Percentiles rank a stretch among this genome's conserved stretches.
Evolutionary conservation across 1,140 invertebrate genomes (phyloP).

Genomic region (Ephestia elutella): DNA sequence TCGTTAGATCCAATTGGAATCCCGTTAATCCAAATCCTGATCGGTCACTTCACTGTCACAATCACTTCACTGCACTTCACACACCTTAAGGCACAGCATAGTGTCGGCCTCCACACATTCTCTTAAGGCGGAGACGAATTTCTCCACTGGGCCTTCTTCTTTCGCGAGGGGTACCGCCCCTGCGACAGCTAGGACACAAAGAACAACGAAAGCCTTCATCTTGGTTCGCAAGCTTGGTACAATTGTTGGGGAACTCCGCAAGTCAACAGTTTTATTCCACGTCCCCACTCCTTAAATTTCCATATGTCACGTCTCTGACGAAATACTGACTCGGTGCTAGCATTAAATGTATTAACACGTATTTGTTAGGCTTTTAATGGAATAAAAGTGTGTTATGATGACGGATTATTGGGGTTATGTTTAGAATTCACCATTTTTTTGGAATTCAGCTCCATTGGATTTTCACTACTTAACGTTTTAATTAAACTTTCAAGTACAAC

Average conservation of each 20-base stretch:
- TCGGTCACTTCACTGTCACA: conserved; percentile 11
- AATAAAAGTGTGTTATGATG: conserved; percentile 25
- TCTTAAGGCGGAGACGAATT: conserved; percentile 49
- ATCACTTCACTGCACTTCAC: conserved; percentile 51
- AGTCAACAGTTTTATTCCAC: conserved; percentile 57
- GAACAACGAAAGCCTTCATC: conserved; percentile 52
- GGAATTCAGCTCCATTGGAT: background rate
- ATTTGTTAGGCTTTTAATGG: conserved; percentile 24
- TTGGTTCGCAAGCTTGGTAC: conserved; percentile 43
- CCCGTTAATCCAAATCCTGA: background rate
- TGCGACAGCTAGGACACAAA: conserved; percentile 39
- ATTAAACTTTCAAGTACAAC: background rate
- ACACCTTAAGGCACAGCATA: conserved; percentile 66
- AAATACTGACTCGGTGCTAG: conserved; percentile 31
- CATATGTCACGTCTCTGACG: conserved; percentile 60
- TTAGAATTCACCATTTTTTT: conserved; percentile 10
- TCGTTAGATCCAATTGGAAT: background rate
- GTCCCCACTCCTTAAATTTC: conserved; percentile 40
- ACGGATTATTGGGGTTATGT: conserved; percentile 19
- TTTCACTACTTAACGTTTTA: background rate
- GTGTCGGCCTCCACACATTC: conserved; percentile 64
- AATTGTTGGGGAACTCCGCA: conserved; percentile 54
- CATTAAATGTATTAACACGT: conserved; percentile 30
- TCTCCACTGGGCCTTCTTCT: conserved; percentile 53
- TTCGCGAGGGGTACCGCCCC: conserved; percentile 47